Percentiles rank a stretch among this genome's conserved stretches.
Evolutionary conservation across 2,113 vertebrate species (phyloP).

Genomic region (Neofelis nebulosa): DNA sequence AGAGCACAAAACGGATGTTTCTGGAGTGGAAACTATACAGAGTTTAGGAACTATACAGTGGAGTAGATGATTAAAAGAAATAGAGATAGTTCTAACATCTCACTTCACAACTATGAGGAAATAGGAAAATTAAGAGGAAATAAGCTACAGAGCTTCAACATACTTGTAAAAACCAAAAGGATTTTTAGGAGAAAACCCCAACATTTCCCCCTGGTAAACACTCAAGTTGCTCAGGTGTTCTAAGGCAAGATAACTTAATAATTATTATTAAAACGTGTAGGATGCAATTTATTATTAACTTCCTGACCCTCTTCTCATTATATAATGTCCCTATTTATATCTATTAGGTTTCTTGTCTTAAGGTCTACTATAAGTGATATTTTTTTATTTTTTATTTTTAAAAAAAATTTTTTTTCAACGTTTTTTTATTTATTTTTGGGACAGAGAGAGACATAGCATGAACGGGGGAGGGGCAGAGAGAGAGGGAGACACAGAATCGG

Average conservation of each 20-base stretch:
- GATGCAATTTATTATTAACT: neutral
- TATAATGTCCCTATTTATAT: neutral
- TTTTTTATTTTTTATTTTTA: no score
- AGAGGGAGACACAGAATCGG: no score
- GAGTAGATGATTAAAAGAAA: neutral
- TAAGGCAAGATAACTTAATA: neutral
- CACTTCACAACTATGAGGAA: neutral
- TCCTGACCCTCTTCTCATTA: neutral
- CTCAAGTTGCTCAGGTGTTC: neutral
- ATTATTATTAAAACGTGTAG: neutral
- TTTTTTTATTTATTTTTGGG: no score
- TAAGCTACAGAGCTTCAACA: neutral
- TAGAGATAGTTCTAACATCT: neutral
- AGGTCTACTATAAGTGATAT: neutral
- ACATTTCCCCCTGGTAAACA: neutral
- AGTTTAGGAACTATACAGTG: neutral
- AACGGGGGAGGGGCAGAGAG: no score
- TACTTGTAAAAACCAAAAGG: neutral
- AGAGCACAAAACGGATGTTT: neutral
- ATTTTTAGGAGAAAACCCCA: neutral
- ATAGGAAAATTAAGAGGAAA: neutral
- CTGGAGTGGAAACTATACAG: neutral
- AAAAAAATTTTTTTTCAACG: no score
- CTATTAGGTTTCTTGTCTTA: neutral
- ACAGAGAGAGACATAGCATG: no score